Evolutionary conservation across 2,797 vertebrate species (phyloP).

Genomic region (Telmatherina bonti): DNA sequence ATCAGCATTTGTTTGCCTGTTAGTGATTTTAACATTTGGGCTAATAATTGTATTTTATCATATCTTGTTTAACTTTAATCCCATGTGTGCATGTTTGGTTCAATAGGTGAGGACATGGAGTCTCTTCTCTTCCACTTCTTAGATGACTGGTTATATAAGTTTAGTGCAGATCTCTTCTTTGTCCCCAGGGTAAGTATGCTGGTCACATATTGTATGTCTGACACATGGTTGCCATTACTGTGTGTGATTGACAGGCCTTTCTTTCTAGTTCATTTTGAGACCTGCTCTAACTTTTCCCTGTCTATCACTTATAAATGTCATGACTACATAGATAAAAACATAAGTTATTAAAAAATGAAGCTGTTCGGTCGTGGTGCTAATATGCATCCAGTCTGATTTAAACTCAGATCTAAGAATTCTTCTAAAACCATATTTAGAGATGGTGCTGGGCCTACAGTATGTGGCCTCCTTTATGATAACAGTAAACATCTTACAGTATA

Average conservation of each 20-base stretch:
- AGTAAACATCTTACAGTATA: too few species aligned
- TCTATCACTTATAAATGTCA: too few species aligned
- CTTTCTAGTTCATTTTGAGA: neutral
- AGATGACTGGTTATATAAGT: constrained; percentile 97
- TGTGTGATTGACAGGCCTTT: neutral
- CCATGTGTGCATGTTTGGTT: neutral
- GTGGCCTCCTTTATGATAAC: too few species aligned
- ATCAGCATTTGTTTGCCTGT: neutral
- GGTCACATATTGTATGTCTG: neutral
- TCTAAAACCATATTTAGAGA: neutral
- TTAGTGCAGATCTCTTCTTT: constrained; percentile 94
- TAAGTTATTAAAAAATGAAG: neutral
- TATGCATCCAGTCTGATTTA: neutral
- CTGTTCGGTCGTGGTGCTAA: neutral
- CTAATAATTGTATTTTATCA: neutral
- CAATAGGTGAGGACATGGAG: constrained; percentile 90
- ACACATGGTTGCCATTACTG: neutral
- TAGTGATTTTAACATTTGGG: too few species aligned
- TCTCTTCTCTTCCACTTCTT: constrained; percentile 96
- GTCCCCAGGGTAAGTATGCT: constrained; percentile 91
- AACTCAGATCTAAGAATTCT: neutral
- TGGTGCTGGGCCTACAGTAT: too few species aligned
- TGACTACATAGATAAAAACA: neutral
- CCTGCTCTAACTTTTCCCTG: neutral
- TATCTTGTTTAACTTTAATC: neutral